Percentiles rank a stretch among this genome's conserved stretches.
These are phyloP conservation scores for Pseudorhiza aurosa DNA, from an alignment of 30 jellyfish, hydroid and myxozoan species.

Conservation along the genomic window DNA sequence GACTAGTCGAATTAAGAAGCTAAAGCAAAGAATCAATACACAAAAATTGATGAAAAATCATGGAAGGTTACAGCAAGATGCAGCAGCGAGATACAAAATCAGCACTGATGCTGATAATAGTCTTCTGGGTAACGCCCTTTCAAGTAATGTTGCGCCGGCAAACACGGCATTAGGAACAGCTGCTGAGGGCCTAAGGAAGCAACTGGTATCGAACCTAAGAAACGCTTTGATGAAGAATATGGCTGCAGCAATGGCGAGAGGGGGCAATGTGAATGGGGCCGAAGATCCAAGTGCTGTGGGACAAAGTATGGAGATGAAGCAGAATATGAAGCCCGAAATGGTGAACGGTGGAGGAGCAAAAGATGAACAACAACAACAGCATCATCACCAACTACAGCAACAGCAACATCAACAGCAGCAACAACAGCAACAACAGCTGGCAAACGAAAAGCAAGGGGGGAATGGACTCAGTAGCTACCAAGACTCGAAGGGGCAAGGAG, in stretches of 20 bases:
- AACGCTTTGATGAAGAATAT: conserved; percentile 64
- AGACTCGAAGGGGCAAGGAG: conserved; percentile 13
- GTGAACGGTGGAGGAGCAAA: background rate
- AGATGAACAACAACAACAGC: background rate
- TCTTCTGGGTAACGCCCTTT: conserved; percentile 16
- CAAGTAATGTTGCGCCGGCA: conserved; percentile 52
- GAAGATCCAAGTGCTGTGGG: background rate
- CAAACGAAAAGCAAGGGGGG: conserved; percentile 4
- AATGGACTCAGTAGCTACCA: background rate
- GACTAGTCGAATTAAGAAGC: conserved; percentile 48
- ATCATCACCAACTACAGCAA: background rate
- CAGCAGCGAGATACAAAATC: conserved; percentile 61
- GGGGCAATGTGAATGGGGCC: background rate
- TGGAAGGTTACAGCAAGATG: conserved; percentile 50
- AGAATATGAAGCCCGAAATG: background rate
- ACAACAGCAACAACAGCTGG: background rate
- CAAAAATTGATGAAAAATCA: conserved; percentile 38
- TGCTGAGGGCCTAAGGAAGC: conserved; percentile 68
- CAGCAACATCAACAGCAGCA: conserved; percentile 6
- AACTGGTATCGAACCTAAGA: conserved; percentile 51
- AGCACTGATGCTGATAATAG: conserved; percentile 17
- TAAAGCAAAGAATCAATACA: conserved; percentile 50
- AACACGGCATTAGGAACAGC: conserved; percentile 50
- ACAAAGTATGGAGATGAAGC: conserved; percentile 3
- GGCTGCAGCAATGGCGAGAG: conserved; percentile 64